phyloP scores from a whole-genome alignment of 1,140 invertebrate species.

The Cotesia vestalis region DNA sequence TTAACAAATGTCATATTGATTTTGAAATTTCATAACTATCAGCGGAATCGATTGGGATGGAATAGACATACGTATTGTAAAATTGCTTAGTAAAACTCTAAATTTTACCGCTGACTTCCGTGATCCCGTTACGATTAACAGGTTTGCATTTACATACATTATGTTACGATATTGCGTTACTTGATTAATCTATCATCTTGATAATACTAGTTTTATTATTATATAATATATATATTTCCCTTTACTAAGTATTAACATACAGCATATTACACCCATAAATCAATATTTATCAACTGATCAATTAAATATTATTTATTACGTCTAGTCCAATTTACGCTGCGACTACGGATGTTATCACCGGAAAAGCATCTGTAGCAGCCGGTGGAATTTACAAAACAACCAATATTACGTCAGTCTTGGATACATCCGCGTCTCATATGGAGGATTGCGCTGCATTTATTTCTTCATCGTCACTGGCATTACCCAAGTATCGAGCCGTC shows the following conservation, averaged over 20 bases:
- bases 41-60: constrained; percentile 72
- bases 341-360: constrained; percentile 60
- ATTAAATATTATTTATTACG: constrained; percentile 29
- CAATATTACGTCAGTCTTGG: constrained; percentile 66
- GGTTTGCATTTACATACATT: constrained; percentile 46
- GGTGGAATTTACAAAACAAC: constrained; percentile 74
- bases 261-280: not conserved
- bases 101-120: constrained; percentile 76
- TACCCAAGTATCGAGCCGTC: constrained; percentile 82
- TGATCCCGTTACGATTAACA: constrained; percentile 64
- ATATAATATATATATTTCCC: too few relatives aligned
- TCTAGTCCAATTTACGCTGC: constrained; percentile 69
- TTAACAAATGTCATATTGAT: constrained; percentile 47
- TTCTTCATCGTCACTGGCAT: constrained; percentile 75
- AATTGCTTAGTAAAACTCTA: constrained; percentile 69
- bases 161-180: not conserved
- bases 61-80: constrained; percentile 72
- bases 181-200: not conserved
- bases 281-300: constrained; percentile 48
- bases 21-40: constrained; percentile 56
- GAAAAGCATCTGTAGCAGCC: constrained; percentile 70
- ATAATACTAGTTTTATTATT: too few relatives aligned
- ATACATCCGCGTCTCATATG: constrained; percentile 70
- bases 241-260: too few relatives aligned
- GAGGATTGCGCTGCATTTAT: constrained; percentile 80